A percentile compares a stretch with the other conserved stretches of the same genome.
Evolutionary conservation across 2,888 invertebrate genomes (phyloP).

Genomic region (Gnatocerus cornutus): DNA sequence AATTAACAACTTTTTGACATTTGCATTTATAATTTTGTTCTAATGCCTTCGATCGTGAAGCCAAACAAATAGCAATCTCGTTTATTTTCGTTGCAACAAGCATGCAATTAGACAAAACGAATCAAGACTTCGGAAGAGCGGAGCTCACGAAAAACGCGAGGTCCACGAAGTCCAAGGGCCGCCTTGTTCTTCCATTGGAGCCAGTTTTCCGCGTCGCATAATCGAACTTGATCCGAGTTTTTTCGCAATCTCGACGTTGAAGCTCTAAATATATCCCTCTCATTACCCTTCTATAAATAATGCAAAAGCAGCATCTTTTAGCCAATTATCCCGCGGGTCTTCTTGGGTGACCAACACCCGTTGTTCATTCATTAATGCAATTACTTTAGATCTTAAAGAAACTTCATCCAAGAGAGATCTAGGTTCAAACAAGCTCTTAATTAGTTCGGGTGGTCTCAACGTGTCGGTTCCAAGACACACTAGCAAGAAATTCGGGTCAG

Average conservation of each 20-base stretch:
- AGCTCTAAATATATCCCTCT: background rate
- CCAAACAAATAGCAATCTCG: too few species aligned
- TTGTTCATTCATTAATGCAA: constrained; percentile 52
- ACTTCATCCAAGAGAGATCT: constrained; percentile 47
- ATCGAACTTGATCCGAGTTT: too few species aligned
- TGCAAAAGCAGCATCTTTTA: constrained; percentile 30
- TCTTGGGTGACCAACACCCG: constrained; percentile 34
- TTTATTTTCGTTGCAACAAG: too few species aligned
- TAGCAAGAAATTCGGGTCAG: constrained; percentile 54
- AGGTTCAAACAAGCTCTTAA: constrained; percentile 54
- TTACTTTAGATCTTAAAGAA: constrained; percentile 50
- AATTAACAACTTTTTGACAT: too few species aligned
- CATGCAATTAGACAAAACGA: too few species aligned
- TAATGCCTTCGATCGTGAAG: too few species aligned
- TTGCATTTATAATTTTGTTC: too few species aligned
- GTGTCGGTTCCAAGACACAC: constrained; percentile 28
- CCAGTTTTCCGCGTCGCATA: too few species aligned
- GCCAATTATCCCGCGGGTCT: constrained; percentile 34
- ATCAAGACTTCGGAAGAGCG: too few species aligned
- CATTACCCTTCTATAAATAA: constrained; percentile 18
- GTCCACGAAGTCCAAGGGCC: too few species aligned
- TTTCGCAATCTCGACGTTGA: background rate
- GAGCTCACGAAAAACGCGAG: too few species aligned
- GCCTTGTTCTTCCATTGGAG: too few species aligned
- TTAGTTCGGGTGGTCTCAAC: constrained; percentile 52